Evolutionary conservation across 2,113 vertebrate genomes (phyloP), one percentile per base, ranked within the genome.

Genomic region (Neodontobutis hainanensis): DNA sequence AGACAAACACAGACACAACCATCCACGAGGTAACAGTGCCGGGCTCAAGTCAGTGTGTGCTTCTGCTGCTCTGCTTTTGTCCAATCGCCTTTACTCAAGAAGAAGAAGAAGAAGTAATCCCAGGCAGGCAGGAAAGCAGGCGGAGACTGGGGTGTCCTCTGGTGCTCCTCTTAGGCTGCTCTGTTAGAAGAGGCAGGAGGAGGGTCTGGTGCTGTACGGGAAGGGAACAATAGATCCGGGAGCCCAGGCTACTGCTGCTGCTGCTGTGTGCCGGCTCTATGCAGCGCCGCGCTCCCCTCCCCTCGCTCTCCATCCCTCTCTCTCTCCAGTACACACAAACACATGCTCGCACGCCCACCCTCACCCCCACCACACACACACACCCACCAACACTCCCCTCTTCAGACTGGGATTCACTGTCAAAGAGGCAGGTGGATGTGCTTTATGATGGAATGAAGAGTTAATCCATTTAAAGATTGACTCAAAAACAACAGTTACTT

Each of bases 191-290:
- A 47, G 57, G 62, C 48, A 81, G 53, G 47, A 76, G 73, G 12
- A 11, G 11, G 34, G 63, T 87, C 61, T 75, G 74, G 68, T 57
- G 50, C 51, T 76, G 66, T 64, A 83, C 81, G 80, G 85, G 80
- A 74, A 58, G 70, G 89, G 90, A 92, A 92, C 91, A 92, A 92
- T 92, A 87, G 91, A 90, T 80, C 78, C 73, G 77, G 70, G 60
- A 86, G 78, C 81, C 78, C 77, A 88, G 84, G 70, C 79, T 85
- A 84, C 86, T 89, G 74, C 82, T 87, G 72, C 69, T 80, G 66
- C 78, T 83, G 66, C 38, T 35, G 85, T 85, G 69, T 82, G 80
- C 85, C 48, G 87, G 80, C 70, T 85, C 83, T 83, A 89, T 90
- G 87, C 90, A 89, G 83, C 84, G 52, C 74, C 86, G 32, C 55